These are phyloP conservation scores for Hirundo rustica DNA, from an alignment of 2,797 vertebrate species.

Conservation along the genomic window DNA sequence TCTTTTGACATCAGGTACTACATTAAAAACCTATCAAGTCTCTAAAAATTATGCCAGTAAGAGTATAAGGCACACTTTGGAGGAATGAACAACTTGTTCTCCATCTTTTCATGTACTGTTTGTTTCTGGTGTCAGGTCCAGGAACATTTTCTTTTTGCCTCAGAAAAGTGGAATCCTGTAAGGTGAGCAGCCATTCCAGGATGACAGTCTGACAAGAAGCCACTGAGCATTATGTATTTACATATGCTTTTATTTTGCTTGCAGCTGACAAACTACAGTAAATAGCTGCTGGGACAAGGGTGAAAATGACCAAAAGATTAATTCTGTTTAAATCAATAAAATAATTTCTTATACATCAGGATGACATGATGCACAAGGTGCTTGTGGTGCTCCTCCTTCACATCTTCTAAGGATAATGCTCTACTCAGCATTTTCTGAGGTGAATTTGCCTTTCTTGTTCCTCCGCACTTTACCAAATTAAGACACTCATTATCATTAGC, in stretches of 20 bases:
- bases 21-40: background rate
- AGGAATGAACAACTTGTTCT: background rate
- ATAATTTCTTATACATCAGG: background rate
- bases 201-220: background rate
- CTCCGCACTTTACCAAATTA: background rate
- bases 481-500: background rate
- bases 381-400: background rate
- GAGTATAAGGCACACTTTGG: background rate
- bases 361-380: background rate
- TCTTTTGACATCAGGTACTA: background rate
- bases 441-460: background rate
- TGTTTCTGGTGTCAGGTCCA: background rate
- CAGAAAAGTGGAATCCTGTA: background rate
- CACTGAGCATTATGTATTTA: background rate
- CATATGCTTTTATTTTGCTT: conserved; percentile 10
- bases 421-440: background rate
- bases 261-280: background rate
- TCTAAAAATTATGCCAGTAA: background rate
- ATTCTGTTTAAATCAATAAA: conserved; percentile 31
- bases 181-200: background rate
- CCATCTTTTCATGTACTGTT: background rate
- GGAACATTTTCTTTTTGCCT: background rate
- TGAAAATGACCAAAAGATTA: background rate
- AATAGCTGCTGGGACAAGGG: background rate
- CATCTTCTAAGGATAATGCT: background rate